Evolutionary conservation across 2,888 invertebrate species (phyloP).

Genomic region (Epirrita christyi): DNA sequence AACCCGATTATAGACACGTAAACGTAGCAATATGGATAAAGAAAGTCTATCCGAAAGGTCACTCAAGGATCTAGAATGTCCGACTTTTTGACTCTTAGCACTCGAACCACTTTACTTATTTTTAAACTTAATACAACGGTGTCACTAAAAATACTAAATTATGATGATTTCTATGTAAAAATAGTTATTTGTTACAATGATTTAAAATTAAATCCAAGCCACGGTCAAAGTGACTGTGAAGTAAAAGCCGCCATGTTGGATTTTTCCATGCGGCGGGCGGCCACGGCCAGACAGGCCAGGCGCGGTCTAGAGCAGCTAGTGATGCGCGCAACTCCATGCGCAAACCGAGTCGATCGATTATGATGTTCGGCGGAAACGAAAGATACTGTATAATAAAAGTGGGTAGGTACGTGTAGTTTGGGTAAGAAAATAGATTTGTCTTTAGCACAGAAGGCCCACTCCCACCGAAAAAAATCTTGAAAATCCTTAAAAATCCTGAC

Average conservation of each 20-base stretch:
- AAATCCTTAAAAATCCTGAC: no score
- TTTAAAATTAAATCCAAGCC: constrained; percentile 68
- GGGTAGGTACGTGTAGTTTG: no score
- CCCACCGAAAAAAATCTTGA: no score
- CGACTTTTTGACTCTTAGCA: constrained; percentile 68
- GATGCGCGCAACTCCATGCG: constrained; percentile 71
- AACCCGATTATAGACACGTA: constrained; percentile 50
- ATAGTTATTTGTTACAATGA: constrained; percentile 57
- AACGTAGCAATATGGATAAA: constrained; percentile 79
- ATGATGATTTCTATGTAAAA: constrained; percentile 55
- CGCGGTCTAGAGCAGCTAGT: constrained; percentile 60
- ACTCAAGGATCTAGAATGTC: constrained; percentile 79
- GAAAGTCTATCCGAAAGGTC: constrained; percentile 80
- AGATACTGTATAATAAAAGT: neutral
- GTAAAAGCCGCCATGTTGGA: constrained; percentile 80
- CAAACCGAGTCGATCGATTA: constrained; percentile 63
- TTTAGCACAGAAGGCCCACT: no score
- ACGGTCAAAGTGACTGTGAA: constrained; percentile 74
- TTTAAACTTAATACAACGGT: constrained; percentile 64
- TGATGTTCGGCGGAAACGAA: constrained; percentile 5
- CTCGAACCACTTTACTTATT: constrained; percentile 69
- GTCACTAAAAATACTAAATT: constrained; percentile 60
- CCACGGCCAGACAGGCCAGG: constrained; percentile 31
- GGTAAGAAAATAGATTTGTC: no score
- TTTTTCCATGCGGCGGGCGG: constrained; percentile 66